These are phyloP conservation scores for Alviniconcha strummeri DNA, from an alignment of 2,888 invertebrate genomes.

Conservation along the genomic window DNA sequence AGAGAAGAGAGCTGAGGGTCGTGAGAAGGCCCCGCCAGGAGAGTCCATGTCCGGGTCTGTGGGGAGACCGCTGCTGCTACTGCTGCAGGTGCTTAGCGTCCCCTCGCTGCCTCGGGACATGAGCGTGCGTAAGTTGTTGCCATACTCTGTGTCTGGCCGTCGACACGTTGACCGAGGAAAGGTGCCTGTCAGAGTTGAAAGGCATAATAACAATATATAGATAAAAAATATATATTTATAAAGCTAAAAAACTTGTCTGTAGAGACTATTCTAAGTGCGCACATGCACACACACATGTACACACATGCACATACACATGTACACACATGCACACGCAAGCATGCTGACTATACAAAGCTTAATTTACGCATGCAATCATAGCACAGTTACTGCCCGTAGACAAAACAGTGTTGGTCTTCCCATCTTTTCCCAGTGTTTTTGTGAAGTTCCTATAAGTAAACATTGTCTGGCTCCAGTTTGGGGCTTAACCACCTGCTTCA, in stretches of 20 bases:
- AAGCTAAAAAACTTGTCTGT: not conserved
- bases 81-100: slow-evolving; percentile 62
- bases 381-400: no score
- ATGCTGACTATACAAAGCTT: not conserved
- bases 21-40: slow-evolving; percentile 55
- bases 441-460: no score
- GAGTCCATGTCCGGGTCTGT: slow-evolving; percentile 67
- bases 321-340: not conserved
- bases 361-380: no score
- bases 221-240: not conserved
- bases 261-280: no score
- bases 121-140: slow-evolving; percentile 50
- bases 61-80: slow-evolving; percentile 68
- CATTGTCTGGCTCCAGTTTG: no score
- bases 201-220: not conserved
- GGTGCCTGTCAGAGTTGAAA: slow-evolving; percentile 37
- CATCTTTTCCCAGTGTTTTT: no score
- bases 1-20: slow-evolving; percentile 52
- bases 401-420: no score
- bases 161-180: slow-evolving; percentile 60
- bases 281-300: not conserved
- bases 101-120: slow-evolving; percentile 63
- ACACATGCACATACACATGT: not conserved
- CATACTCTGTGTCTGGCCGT: slow-evolving; percentile 52
- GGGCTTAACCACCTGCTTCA: no score